Base-by-base conservation (phyloP, 2,797 vertebrate species). In the Diplodus puntazzo region DNA sequence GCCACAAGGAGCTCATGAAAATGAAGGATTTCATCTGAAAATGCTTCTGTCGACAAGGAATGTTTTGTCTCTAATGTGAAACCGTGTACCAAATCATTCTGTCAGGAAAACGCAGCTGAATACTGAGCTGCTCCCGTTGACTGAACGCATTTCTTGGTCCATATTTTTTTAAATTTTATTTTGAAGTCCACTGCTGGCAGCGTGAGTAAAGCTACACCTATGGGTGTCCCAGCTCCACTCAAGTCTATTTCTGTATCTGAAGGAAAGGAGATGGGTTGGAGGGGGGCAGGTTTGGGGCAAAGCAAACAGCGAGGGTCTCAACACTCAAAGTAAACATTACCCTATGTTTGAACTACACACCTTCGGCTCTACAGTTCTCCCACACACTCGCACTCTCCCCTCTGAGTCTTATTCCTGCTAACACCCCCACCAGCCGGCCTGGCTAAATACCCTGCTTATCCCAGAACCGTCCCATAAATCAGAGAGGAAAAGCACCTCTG, bases 321-420 rank as follows among this genome's bases (percentile, higher is more conserved):
- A 87, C 88, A 87, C 89, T 92, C 88, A 88, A 84, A 92, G 93
- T 90, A 93, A 95, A 95, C 92, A 95, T 92, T 83, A 75, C 91
- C 88, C 90, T 73, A 81, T 94, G 92, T 95, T 95, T 96, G 94
- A 96, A 94, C 93, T 95, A 80, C 89, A 92, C 92, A 93, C 92
- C 91, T 95, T 92, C 77, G 65, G 88, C 67, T 82, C 84, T 86
- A 80, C 88, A 89, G 76, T 85, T 92, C 92, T 89, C 89, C 89
- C 93, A 92, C 92, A 94, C 89, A 91, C 91, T 90, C 86, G 34
- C 53, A 27, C 88, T 89, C 85, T 86, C 81, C 82, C 83, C 82
- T 90, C 85, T 61, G 80, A 86, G 82, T 82, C 86, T 77, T 84
- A 78, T 90, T 90, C 87, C 88, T 85, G 67, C 89, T 82, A 79